Evolutionary conservation across 92 coral and sea anemone genomes (phyloP).

Genomic region (Anthopleura xanthogrammica): DNA sequence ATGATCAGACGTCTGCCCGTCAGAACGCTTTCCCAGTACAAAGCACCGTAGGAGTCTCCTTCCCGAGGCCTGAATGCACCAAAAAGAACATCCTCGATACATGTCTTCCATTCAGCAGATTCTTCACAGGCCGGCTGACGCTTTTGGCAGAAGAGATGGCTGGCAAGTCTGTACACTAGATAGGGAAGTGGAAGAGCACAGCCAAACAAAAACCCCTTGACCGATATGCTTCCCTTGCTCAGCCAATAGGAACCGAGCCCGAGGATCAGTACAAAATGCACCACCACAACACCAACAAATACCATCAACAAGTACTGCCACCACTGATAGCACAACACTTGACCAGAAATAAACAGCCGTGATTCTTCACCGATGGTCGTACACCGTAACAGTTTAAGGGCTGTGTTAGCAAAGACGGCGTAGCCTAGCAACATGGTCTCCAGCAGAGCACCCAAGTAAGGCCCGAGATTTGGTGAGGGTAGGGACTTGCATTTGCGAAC

Average conservation of each 20-base stretch:
- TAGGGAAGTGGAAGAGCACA: slow-evolving; percentile 74
- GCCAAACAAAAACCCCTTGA: slow-evolving; percentile 50
- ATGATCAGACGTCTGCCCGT: slow-evolving; percentile 63
- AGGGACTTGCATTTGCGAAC: slow-evolving; percentile 35
- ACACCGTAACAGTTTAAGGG: slow-evolving; percentile 64
- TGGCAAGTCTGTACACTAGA: slow-evolving; percentile 37
- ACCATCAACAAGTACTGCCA: slow-evolving; percentile 70
- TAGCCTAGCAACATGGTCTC: slow-evolving; percentile 85
- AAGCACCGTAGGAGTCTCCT: slow-evolving; percentile 25
- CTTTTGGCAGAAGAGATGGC: slow-evolving; percentile 1
- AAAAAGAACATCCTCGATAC: slow-evolving; percentile 19
- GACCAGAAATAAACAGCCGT: slow-evolving; percentile 68
- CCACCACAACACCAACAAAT: slow-evolving; percentile 43
- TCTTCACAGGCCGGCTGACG: background rate
- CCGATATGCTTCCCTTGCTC: slow-evolving; percentile 47
- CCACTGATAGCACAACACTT: slow-evolving; percentile 64
- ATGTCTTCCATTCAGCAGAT: slow-evolving; percentile 26
- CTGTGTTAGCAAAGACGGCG: slow-evolving; percentile 58
- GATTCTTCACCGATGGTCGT: slow-evolving; percentile 51
- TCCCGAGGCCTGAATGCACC: slow-evolving; percentile 25
- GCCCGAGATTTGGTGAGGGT: slow-evolving; percentile 49
- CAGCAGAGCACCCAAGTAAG: slow-evolving; percentile 66
- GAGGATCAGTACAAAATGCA: slow-evolving; percentile 66
- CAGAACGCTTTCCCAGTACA: slow-evolving; percentile 73
- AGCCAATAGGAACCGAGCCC: slow-evolving; percentile 79